Evolutionary conservation across 2,888 invertebrate genomes (phyloP).

Genomic region (Netelia virgata): DNA sequence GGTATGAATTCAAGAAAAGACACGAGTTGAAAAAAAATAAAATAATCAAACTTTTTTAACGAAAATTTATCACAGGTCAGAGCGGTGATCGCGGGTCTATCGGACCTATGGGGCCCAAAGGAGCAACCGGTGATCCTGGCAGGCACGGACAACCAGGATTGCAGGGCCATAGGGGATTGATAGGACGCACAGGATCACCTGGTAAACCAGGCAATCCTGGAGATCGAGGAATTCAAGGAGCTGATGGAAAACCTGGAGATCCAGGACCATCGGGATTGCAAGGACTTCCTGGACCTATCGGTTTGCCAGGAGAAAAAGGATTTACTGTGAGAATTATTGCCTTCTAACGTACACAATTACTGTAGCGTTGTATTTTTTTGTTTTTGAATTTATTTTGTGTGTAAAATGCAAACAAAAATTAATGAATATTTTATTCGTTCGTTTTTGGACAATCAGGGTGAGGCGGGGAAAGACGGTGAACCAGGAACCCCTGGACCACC

Average conservation of each 20-base stretch:
- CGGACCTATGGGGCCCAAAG: conserved; percentile 86
- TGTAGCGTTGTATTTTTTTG: background rate
- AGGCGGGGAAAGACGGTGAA: conserved; percentile 93
- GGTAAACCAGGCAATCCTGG: conserved; percentile 91
- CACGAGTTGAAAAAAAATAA: background rate
- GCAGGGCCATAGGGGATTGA: conserved; percentile 88
- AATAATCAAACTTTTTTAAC: background rate
- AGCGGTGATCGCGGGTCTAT: conserved; percentile 89
- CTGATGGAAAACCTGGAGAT: conserved; percentile 94
- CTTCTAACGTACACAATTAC: background rate
- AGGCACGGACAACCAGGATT: conserved; percentile 87
- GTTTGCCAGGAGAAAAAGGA: conserved; percentile 92
- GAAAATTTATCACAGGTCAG: conserved; percentile 84
- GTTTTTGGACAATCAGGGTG: conserved; percentile 86
- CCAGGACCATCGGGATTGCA: conserved; percentile 92
- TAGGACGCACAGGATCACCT: conserved; percentile 90
- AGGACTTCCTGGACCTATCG: conserved; percentile 92
- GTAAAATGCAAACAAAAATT: too few species aligned
- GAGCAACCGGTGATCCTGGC: conserved; percentile 88
- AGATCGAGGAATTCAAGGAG: conserved; percentile 91
- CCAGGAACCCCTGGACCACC: conserved; percentile 90
- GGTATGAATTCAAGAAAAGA: conserved; percentile 82
- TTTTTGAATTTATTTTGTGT: too few species aligned
- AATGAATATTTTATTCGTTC: too few species aligned
- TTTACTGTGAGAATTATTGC: conserved; percentile 86